phyloP scores from a whole-genome alignment of 2,113 vertebrate genomes.

The Stigmatopora argus region DNA sequence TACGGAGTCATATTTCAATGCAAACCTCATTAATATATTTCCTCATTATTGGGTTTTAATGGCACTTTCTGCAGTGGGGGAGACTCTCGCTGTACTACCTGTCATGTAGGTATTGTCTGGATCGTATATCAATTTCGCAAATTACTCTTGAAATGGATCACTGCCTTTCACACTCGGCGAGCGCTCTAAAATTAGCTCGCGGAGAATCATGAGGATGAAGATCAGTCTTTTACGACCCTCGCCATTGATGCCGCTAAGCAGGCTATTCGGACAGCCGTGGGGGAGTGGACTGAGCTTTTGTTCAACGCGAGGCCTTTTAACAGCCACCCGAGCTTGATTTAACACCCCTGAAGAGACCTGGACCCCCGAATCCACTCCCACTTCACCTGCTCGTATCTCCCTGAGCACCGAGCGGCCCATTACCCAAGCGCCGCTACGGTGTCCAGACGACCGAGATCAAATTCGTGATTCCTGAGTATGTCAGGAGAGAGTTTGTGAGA shows the following conservation, averaged over 20 bases:
- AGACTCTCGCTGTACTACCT: conserved; percentile 31
- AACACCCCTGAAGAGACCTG: conserved; percentile 49
- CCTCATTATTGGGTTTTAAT: conserved; percentile 57
- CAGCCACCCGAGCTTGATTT: conserved; percentile 70
- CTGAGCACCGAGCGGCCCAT: conserved; percentile 40
- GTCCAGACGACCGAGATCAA: conserved; percentile 41
- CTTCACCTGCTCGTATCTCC: conserved; percentile 28
- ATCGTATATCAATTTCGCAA: conserved; percentile 38
- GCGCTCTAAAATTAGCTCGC: background rate
- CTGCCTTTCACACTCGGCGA: conserved; percentile 36
- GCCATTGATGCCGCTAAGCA: conserved; percentile 34
- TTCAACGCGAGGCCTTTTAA: conserved; percentile 62
- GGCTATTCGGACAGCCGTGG: conserved; percentile 31
- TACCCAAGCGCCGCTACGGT: conserved; percentile 40
- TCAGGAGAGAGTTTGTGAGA: conserved; percentile 9
- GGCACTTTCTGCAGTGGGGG: conserved; percentile 44
- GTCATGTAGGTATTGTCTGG: conserved; percentile 34
- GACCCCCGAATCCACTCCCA: conserved; percentile 13
- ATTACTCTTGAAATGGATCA: conserved; percentile 43
- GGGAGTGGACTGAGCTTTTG: conserved; percentile 40
- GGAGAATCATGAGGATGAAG: conserved; percentile 5
- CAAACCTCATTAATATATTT: conserved; percentile 62
- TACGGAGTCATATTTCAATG: conserved; percentile 63
- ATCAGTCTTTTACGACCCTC: conserved; percentile 54
- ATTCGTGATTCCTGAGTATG: conserved; percentile 12